Conservation (phyloP, 1,140 invertebrate species). For the Plutomurus gul region DNA sequence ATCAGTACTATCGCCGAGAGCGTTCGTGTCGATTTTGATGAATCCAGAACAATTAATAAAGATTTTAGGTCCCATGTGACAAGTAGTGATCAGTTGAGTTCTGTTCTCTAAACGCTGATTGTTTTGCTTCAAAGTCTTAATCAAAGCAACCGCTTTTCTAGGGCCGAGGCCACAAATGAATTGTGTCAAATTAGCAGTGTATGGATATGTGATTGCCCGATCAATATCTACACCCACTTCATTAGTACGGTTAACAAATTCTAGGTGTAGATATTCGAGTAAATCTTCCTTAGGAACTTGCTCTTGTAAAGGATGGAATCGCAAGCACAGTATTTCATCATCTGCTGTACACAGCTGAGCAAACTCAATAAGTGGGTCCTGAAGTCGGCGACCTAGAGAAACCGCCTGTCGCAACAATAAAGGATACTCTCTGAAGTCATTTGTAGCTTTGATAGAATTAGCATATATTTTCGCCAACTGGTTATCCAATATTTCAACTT, state of each 20-base stretch:
- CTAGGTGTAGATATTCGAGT: conserved; percentile 79
- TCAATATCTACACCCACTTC: conserved; percentile 99
- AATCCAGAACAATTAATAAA: conserved; percentile 99
- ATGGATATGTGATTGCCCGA: conserved; percentile 81
- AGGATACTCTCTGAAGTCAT: conserved; percentile 60
- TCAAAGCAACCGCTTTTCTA: conserved; percentile 85
- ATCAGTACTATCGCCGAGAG: conserved; percentile 89
- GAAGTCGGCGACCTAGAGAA: conserved; percentile 85
- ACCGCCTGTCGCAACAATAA: conserved; percentile 69
- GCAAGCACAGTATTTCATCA: conserved; percentile 66
- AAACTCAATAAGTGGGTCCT: conserved; percentile 95
- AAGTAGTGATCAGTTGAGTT: conserved; percentile 91
- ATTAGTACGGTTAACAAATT: conserved; percentile 92
- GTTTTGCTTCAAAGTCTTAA: conserved; percentile 90
- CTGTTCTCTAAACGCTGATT: conserved; percentile 92
- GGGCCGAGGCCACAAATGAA: conserved; percentile 97
- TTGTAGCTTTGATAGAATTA: conserved; percentile 79
- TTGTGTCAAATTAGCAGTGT: conserved; percentile 89
- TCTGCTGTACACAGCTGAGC: conserved; percentile 73
- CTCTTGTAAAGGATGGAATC: conserved; percentile 71
- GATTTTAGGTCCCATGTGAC: conserved; percentile 97
- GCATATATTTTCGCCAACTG: conserved; percentile 88
- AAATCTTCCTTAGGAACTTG: conserved; percentile 83
- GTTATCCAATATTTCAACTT: conserved; percentile 91
- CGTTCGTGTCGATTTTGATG: conserved; percentile 96